Evolutionary conservation across 2,888 invertebrate genomes (phyloP), one percentile per base, ranked within the genome.

Genomic region (Dyspetes luteomarginatus): DNA sequence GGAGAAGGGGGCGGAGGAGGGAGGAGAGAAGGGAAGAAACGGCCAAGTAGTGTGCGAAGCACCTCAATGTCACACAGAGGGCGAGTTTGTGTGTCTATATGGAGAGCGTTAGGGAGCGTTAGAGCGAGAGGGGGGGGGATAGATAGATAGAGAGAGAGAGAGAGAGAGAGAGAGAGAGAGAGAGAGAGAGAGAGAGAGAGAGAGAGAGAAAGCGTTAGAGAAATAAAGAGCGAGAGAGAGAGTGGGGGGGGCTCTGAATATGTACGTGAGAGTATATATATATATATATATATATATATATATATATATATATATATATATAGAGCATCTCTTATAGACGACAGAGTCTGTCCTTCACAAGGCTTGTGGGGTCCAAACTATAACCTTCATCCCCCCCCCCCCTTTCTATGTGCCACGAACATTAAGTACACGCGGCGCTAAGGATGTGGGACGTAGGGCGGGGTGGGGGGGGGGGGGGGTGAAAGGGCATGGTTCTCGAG

Each of bases 351-450:
- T 67, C 67, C 71, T 52, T 30, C 30, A 15, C 28, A 26, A 73
- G 68, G 78, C 67, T 73, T 62, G 48, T 52, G 65, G 72, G 65
- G 45, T 74, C 56, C 78, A 58, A 72, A 65, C 50, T 68, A 76
- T 71, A 60, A 60, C 64, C 60, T 65, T 56, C 45, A 58, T 64
- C 74, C 64, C 43, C 4, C 22, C 17, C 28, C 65, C n/a, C n/a
- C n/a, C 26, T 55, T 43, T 43, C 43, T 69, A 28, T 78, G 60
- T 45, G 48, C 75, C 60, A 67, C 62, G 71, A 82, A 82, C 83
- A 83, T 83, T 83, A 83, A 79, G 78, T 83, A 81, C 82, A 83
- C 82, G 80, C 74, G 80, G 82, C 56, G 76, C 77, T 71, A 68
- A 48, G n/a, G 19, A 19, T 17, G 65, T 2, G 19, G 9, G 19